Evolutionary conservation across 1,140 invertebrate genomes (phyloP).

Genomic region (Conopomorpha cramerella): DNA sequence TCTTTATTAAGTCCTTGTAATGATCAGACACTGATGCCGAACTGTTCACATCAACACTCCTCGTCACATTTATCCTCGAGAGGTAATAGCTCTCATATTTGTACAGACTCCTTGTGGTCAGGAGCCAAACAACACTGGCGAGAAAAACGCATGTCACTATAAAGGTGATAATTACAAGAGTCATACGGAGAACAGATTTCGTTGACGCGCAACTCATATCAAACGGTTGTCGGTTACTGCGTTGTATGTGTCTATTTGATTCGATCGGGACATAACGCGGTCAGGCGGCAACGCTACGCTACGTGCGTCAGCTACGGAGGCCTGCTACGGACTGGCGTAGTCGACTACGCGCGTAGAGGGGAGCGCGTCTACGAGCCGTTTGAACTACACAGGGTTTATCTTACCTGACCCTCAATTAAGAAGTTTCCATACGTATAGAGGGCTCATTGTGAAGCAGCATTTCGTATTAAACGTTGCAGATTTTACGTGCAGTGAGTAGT

Average conservation of each 20-base stretch:
- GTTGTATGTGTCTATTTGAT: conserved; percentile 39
- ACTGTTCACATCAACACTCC: conserved; percentile 24
- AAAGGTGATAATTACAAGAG: conserved; percentile 45
- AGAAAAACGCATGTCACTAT: conserved; percentile 43
- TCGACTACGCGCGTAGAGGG: too few relatives aligned
- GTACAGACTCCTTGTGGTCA: conserved; percentile 27
- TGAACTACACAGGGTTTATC: too few relatives aligned
- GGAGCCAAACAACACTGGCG: conserved; percentile 47
- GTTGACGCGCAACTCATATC: conserved; percentile 54
- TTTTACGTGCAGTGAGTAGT: too few relatives aligned
- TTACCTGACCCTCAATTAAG: too few relatives aligned
- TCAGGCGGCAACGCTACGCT: conserved; percentile 10
- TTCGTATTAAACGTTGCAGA: too few relatives aligned
- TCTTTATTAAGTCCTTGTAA: conserved; percentile 58
- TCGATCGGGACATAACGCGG: conserved; percentile 43
- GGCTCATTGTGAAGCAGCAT: too few relatives aligned
- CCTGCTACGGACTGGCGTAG: conserved; percentile 28
- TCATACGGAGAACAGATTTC: conserved; percentile 37
- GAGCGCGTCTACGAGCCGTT: too few relatives aligned
- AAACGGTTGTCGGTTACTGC: too few relatives aligned
- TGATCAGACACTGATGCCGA: conserved; percentile 37
- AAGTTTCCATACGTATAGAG: too few relatives aligned
- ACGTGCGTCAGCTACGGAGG: conserved; percentile 9
- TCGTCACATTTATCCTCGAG: conserved; percentile 57
- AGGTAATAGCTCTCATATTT: conserved; percentile 58